Conservation (phyloP, 2,113 vertebrate genomes). For the Pangasianodon gigas region DNA sequence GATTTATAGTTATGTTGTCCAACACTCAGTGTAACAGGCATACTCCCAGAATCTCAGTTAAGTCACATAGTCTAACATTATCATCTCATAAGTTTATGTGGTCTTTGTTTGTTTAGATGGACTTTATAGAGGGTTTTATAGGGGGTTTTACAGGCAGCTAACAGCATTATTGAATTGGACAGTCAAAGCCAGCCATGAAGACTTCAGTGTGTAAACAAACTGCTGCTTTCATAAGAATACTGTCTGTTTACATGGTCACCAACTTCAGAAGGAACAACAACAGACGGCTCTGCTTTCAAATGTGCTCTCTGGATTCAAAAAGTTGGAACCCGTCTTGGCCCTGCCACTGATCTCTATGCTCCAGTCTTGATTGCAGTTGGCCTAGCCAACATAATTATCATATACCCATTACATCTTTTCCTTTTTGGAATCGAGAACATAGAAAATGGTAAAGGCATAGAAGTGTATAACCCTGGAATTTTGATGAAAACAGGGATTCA, state of each 20-base stretch:
- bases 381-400: conserved; percentile 13
- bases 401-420: not conserved
- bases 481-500: not conserved
- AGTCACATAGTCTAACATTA: not conserved
- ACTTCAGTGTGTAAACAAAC: conserved; percentile 32
- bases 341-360: conserved; percentile 6
- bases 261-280: conserved; percentile 32
- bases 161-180: conserved; percentile 17
- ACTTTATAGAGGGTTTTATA: not conserved
- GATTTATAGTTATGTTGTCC: not conserved
- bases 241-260: conserved; percentile 27
- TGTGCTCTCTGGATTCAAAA: conserved; percentile 27
- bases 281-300: conserved; percentile 33
- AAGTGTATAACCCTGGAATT: not conserved
- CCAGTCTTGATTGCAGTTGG: not conserved
- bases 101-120: conserved; percentile 2
- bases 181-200: conserved; percentile 14
- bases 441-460: not conserved
- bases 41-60: not conserved
- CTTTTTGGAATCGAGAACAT: not conserved
- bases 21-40: not conserved
- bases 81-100: not conserved
- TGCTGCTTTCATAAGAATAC: conserved; percentile 21
- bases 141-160: not conserved
- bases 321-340: conserved; percentile 12